phyloP scores from a whole-genome alignment of 2,888 invertebrate species.

The Herminia tarsipennalis region DNA sequence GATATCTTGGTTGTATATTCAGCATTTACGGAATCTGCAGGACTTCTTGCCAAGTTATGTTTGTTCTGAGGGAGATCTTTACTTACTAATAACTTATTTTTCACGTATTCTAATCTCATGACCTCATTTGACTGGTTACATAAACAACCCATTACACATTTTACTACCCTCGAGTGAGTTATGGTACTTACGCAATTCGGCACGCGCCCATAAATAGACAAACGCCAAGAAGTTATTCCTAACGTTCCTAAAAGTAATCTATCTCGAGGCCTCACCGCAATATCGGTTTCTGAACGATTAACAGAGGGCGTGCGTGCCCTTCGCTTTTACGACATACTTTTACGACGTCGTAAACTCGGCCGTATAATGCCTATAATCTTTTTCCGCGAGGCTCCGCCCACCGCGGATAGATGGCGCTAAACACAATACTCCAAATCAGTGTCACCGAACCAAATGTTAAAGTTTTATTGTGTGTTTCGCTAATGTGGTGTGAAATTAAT shows the following conservation, averaged over 20 bases:
- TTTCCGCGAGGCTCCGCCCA: slow-evolving; percentile 68
- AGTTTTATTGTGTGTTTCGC: slow-evolving; percentile 85
- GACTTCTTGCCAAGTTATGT: slow-evolving; percentile 30
- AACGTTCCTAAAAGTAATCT: slow-evolving; percentile 79
- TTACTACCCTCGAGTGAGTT: slow-evolving; percentile 50
- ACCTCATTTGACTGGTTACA: slow-evolving; percentile 47
- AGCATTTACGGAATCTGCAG: slow-evolving; percentile 10
- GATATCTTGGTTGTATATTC: slow-evolving; percentile 15
- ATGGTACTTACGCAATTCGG: slow-evolving; percentile 61
- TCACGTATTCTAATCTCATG: slow-evolving; percentile 41
- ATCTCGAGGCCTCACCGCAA: slow-evolving; percentile 82
- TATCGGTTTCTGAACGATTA: slow-evolving; percentile 85
- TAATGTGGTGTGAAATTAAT: slow-evolving; percentile 86
- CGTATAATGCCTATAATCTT: slow-evolving; percentile 83
- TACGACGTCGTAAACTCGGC: slow-evolving; percentile 82
- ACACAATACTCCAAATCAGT: slow-evolving; percentile 77
- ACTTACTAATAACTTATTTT: slow-evolving; percentile 39
- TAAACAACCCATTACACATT: slow-evolving; percentile 50
- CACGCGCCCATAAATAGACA: slow-evolving; percentile 76
- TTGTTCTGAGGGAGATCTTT: slow-evolving; percentile 20
- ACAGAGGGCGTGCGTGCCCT: slow-evolving; percentile 85
- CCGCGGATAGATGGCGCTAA: slow-evolving; percentile 77
- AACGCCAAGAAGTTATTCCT: slow-evolving; percentile 79
- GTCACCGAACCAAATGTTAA: slow-evolving; percentile 77
- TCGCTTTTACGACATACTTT: slow-evolving; percentile 83